These are phyloP conservation scores for Nymphicus hollandicus DNA, from an alignment of 2,113 vertebrate species.

Conservation along the genomic window DNA sequence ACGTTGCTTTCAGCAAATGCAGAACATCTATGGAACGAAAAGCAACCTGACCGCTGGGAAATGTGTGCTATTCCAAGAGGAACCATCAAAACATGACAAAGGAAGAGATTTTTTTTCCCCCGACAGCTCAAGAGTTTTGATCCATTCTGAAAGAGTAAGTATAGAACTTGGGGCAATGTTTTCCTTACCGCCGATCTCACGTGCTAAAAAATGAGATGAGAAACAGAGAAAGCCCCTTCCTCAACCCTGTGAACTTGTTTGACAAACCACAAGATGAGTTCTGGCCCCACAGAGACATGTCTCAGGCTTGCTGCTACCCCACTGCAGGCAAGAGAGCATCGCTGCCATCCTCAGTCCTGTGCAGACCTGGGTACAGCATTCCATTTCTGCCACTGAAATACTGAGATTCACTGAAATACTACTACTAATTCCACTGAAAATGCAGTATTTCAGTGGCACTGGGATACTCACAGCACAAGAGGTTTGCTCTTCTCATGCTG, in stretches of 20 bases:
- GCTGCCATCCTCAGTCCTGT: not conserved
- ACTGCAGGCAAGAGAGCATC: accelerated
- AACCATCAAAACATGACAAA: not conserved
- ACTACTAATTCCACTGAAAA: not conserved
- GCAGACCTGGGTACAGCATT: not conserved
- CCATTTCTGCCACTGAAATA: not conserved
- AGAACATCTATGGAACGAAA: not conserved
- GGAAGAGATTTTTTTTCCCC: not conserved
- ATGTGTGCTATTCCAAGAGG: not conserved
- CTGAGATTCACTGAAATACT: not conserved
- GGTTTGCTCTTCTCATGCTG: not conserved
- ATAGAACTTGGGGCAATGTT: not conserved
- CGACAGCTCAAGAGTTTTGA: not conserved
- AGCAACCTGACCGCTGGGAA: not conserved
- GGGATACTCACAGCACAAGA: not conserved
- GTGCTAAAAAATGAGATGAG: not conserved
- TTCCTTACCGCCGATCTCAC: not conserved
- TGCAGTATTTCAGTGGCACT: accelerated
- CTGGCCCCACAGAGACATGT: accelerated
- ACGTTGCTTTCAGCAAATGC: not conserved
- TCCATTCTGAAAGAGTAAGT: not conserved
- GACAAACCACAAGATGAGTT: not conserved
- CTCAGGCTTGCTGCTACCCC: not conserved
- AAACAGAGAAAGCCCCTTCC: not conserved
- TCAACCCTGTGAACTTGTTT: not conserved